Percentiles rank a stretch among this genome's conserved stretches.
Evolutionary conservation across 1,140 invertebrate genomes (phyloP).

Genomic region (Rhynchophorus ferrugineus): DNA sequence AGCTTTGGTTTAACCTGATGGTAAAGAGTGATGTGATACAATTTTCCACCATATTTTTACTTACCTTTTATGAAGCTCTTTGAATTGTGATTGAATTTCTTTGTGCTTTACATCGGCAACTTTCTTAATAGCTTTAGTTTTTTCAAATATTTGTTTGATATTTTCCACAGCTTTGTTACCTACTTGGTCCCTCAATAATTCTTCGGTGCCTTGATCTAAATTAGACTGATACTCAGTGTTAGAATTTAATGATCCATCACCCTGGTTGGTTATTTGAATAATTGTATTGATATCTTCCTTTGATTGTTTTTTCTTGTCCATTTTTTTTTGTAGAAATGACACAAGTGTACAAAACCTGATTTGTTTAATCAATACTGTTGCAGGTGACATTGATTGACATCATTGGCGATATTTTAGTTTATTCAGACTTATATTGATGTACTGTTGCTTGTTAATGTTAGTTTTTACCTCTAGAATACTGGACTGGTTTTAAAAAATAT

Average conservation of each 20-base stretch:
- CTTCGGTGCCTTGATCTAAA: constrained; percentile 3
- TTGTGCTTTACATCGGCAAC: constrained; percentile 26
- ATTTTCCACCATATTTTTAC: not conserved
- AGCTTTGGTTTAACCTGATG: constrained; percentile 28
- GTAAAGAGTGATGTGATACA: not conserved
- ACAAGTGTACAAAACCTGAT: no score
- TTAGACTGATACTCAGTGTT: constrained; percentile 9
- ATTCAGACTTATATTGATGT: no score
- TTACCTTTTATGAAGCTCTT: constrained; percentile 23
- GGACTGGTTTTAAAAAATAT: no score
- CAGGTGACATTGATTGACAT: no score
- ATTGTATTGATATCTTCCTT: constrained; percentile 8
- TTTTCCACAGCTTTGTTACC: constrained; percentile 14
- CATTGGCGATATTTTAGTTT: no score
- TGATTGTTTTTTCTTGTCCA: constrained; percentile 6
- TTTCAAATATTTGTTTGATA: constrained; percentile 28
- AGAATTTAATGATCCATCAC: not conserved
- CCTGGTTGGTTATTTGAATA: not conserved
- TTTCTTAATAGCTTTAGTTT: constrained; percentile 33
- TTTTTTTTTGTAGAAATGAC: no score
- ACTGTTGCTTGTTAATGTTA: no score
- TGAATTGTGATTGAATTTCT: constrained; percentile 31
- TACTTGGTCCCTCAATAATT: constrained; percentile 4
- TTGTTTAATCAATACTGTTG: constrained; percentile 7
- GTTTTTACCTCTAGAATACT: no score